Percentiles rank a stretch among this genome's conserved stretches.
These are phyloP conservation scores for Antrozous pallidus DNA, from an alignment of 2,797 vertebrate species.

Conservation along the genomic window DNA sequence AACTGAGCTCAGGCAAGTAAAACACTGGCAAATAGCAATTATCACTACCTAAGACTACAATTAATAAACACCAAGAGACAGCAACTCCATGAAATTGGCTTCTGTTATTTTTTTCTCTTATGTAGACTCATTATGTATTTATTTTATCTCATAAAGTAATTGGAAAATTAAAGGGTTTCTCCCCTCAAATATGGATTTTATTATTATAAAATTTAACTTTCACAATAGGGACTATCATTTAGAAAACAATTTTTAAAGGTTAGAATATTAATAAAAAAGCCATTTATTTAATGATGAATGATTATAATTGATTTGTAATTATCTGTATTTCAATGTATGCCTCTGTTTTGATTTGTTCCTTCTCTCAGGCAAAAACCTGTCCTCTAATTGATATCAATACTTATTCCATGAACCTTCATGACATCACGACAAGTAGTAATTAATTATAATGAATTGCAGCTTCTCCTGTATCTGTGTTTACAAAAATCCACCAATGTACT, in stretches of 20 bases:
- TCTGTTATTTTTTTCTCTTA: neutral
- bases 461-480: neutral
- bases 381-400: neutral
- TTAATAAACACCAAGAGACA: neutral
- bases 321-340: constrained; percentile 4
- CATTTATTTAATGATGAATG: neutral
- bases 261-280: constrained; percentile 26
- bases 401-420: neutral
- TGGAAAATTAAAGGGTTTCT: neutral
- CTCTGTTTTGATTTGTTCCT: neutral
- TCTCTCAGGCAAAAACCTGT: neutral
- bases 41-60: neutral
- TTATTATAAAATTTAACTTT: constrained; percentile 21
- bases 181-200: neutral
- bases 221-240: neutral
- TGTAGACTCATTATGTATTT: neutral
- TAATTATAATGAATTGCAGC: neutral
- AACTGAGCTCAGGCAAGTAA: neutral
- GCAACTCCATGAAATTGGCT: neutral
- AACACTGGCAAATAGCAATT: neutral
- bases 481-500: neutral
- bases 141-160: constrained; percentile 13
- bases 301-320: constrained; percentile 1
- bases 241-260: constrained; percentile 18
- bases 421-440: neutral